A percentile compares a stretch with the other conserved stretches of the same genome.
Conservation (phyloP, 2,797 vertebrate genomes). For the Antennarius maculatus region DNA sequence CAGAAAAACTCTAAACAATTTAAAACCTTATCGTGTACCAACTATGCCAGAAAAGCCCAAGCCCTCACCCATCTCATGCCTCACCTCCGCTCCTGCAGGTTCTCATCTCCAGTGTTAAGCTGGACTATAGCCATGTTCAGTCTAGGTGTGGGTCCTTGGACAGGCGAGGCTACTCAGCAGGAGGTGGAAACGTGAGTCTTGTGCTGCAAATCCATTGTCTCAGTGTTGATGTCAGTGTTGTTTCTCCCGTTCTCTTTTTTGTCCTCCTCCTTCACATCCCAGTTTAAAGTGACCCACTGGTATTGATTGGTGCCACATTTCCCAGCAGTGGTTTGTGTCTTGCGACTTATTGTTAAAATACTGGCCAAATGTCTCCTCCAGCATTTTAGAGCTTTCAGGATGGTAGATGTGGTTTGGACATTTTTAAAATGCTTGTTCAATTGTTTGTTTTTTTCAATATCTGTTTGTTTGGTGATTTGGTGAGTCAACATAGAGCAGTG, state of each 20-base stretch:
- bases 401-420: neutral
- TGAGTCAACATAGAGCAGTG: too few species aligned
- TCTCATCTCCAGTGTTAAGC: slow-evolving; percentile 80
- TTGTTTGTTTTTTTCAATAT: too few species aligned
- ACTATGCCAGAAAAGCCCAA: slow-evolving; percentile 23
- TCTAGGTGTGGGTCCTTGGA: slow-evolving; percentile 84
- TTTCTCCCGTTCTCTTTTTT: slow-evolving; percentile 44
- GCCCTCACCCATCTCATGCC: slow-evolving; percentile 59
- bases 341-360: neutral
- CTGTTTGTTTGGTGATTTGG: too few species aligned
- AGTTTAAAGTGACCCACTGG: slow-evolving; percentile 5
- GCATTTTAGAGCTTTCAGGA: neutral
- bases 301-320: neutral
- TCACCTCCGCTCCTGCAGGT: slow-evolving; percentile 77
- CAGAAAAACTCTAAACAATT: neutral
- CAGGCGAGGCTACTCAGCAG: slow-evolving; percentile 76
- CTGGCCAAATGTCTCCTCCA: slow-evolving; percentile 20
- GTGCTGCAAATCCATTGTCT: slow-evolving; percentile 60
- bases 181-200: slow-evolving; percentile 82
- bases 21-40: neutral
- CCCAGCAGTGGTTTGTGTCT: slow-evolving; percentile 45
- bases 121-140: slow-evolving; percentile 84
- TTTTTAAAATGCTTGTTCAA: neutral
- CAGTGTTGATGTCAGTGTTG: slow-evolving; percentile 48
- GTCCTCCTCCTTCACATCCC: slow-evolving; percentile 8